Percentiles rank a stretch among this genome's conserved stretches.
Evolutionary conservation across 2,113 vertebrate species (phyloP).

Genomic region (Syngnathus floridae): DNA sequence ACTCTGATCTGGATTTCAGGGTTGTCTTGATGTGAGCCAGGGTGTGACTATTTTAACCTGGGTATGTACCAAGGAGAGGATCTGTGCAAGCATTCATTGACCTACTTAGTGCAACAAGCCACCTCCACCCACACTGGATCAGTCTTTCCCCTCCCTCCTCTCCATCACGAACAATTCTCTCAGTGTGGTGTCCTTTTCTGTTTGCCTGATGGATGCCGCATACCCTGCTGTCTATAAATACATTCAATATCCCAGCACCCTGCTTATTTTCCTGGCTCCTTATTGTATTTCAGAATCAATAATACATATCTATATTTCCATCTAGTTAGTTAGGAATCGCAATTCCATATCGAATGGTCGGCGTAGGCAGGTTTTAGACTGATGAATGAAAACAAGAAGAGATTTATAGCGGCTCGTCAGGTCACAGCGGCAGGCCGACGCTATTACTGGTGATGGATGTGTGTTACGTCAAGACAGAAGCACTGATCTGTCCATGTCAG

Average conservation of each 20-base stretch:
- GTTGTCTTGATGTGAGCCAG: slow-evolving; percentile 26
- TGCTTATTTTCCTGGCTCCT: slow-evolving; percentile 11
- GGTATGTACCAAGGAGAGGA: slow-evolving; percentile 18
- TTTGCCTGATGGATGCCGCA: slow-evolving; percentile 27
- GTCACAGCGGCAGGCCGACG: slow-evolving; percentile 31
- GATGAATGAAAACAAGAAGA: slow-evolving; percentile 25
- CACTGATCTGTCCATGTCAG: slow-evolving; percentile 60
- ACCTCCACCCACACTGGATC: neutral
- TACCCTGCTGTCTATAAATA: slow-evolving; percentile 46
- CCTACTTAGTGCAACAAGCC: slow-evolving; percentile 30
- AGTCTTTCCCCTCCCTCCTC: slow-evolving; percentile 10
- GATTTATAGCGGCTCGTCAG: slow-evolving; percentile 8
- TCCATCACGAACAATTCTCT: slow-evolving; percentile 13
- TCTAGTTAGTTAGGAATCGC: slow-evolving; percentile 23
- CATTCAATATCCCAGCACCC: slow-evolving; percentile 35
- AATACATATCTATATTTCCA: slow-evolving; percentile 59
- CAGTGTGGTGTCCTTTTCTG: slow-evolving; percentile 19
- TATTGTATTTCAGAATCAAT: slow-evolving; percentile 61
- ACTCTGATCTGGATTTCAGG: slow-evolving; percentile 28
- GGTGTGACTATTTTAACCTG: slow-evolving; percentile 25
- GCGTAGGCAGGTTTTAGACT: slow-evolving; percentile 28
- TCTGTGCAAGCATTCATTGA: slow-evolving; percentile 36
- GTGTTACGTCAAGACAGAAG: slow-evolving; percentile 57
- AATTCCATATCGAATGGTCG: slow-evolving; percentile 37
- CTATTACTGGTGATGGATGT: slow-evolving; percentile 60